Base-by-base conservation (phyloP, 2,113 vertebrate genomes). In the Cynoglossus semilaevis region DNA sequence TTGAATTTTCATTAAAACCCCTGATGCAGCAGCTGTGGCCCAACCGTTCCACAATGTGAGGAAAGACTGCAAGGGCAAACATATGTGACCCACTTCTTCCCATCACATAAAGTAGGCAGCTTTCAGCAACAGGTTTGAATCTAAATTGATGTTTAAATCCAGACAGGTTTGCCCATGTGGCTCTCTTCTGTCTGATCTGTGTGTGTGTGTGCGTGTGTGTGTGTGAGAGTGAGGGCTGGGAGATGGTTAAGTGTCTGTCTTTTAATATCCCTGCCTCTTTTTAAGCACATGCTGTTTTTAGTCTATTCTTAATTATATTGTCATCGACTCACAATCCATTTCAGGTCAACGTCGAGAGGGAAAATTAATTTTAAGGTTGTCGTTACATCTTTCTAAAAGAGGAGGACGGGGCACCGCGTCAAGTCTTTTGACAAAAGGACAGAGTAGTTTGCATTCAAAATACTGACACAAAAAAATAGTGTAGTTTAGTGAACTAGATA, bases 1-100 rank as follows among this genome's bases (percentile, higher is more conserved):
- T 79, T 85, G 66, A 73, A 75, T 86, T 88, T 90, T 87, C 83
- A 90, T 87, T 86, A 82, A 85, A 86, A 86, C 55, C 67, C 82
- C 78, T 58, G 62, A 68, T 84, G 77, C 70, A 80, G 80, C 83
- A 91, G 89, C 88, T 92, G 91, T 85, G 91, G 81, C 89, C 86
- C 87, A 82, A 15, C 48, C 63, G 56, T 65, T 79, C 66, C 81
- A 89, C 83, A 85, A 83, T 77, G 82, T 81, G 85, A 79, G 62
- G 82, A 72, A 79, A 77, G 76, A 83, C 83, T 87, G 85, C 88
- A 90, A 91, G 90, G 91, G 91, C 89, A 91, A 90, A 90, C 89
- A 92, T 85, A 88, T 87, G 84, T 87, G 88, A 90, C 87, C 88
- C 80, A 83, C 84, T 85, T 85, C 87, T 83, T 81, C 78, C 80